These are phyloP conservation scores for Loriculus beryllinus DNA, from an alignment of 2,797 vertebrate genomes.

Conservation along the genomic window DNA sequence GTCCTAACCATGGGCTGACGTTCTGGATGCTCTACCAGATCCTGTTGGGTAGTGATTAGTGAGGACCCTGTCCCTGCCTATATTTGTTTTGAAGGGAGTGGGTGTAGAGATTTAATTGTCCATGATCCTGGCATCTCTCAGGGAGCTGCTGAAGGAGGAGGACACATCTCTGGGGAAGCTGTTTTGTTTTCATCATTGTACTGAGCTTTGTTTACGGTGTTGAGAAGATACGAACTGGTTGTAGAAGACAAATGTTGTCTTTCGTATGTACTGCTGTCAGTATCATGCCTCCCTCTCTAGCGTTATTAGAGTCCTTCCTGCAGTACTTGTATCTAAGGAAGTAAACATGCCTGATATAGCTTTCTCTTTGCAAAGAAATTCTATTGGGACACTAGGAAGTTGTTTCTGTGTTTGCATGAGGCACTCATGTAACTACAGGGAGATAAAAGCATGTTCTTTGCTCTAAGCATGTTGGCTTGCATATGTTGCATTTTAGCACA, in stretches of 20 bases:
- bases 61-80: background rate
- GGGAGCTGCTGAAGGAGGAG: background rate
- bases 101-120: background rate
- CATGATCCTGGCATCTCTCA: rapidly evolving
- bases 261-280: background rate
- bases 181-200: background rate
- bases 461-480: background rate
- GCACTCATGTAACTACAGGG: background rate
- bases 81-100: background rate
- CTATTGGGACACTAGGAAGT: background rate
- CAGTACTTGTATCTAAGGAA: background rate
- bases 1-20: rapidly evolving
- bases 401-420: background rate
- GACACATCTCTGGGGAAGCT: background rate
- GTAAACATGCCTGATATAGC: background rate
- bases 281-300: rapidly evolving
- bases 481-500: background rate
- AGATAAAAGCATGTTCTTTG: background rate
- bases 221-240: background rate
- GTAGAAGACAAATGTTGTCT: background rate
- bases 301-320: background rate
- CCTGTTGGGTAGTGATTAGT: rapidly evolving
- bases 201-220: background rate
- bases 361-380: background rate
- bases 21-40: background rate